Evolutionary conservation across 92 coral and sea anemone genomes (phyloP).

Genomic region (Actinostola sp.): DNA sequence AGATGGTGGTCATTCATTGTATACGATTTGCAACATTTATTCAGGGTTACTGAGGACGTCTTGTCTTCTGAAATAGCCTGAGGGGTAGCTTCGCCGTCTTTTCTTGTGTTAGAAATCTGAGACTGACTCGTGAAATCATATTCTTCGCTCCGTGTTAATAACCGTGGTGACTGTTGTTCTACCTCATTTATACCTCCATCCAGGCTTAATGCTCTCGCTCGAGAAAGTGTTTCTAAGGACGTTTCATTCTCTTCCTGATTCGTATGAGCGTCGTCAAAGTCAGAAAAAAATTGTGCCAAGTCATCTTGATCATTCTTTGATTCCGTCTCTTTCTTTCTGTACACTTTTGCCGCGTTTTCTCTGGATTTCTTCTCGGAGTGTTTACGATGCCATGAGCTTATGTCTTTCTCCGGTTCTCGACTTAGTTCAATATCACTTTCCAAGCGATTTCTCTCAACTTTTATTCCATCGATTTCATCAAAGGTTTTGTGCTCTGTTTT

Average conservation of each 20-base stretch:
- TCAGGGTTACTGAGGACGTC: neutral
- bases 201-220: conserved; percentile 13
- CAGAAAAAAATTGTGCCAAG: neutral
- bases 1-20: conserved; percentile 3
- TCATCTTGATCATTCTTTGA: neutral
- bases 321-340: neutral
- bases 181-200: conserved; percentile 6
- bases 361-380: conserved; percentile 19
- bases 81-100: neutral
- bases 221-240: neutral
- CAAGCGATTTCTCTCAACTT: neutral
- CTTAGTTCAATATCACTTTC: neutral
- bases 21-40: neutral
- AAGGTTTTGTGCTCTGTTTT: neutral
- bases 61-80: neutral
- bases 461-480: conserved; percentile 7
- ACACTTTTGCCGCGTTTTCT: conserved; percentile 12
- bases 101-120: neutral
- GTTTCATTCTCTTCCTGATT: neutral
- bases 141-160: too few species aligned
- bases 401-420: conserved; percentile 3
- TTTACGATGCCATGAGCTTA: conserved; percentile 33
- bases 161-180: neutral
- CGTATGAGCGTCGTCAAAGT: neutral
- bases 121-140: neutral